Base-by-base conservation (phyloP, 2,888 invertebrate genomes). In the Rosalia funebris region DNA sequence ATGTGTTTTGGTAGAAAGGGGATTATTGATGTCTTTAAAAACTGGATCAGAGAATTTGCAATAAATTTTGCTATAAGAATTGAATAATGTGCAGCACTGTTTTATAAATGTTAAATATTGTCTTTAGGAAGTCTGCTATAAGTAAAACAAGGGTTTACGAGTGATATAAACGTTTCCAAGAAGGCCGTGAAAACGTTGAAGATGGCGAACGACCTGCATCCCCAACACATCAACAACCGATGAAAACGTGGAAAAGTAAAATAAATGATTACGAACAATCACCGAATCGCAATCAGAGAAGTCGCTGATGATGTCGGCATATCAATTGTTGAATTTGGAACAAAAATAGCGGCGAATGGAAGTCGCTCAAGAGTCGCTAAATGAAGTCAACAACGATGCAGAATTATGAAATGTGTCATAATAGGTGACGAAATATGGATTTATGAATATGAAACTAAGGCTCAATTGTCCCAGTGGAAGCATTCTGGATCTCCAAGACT, bases 391-490 rank as follows among this genome's bases (percentile, higher is more conserved):
- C 7, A 25, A 7, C 7, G 25, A 25, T 5, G 4, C 25, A 25
- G 7, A 25, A 3, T 25, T 25, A 25, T 25, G 25, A 25, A 25
- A 25, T 25, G 25, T 7, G 7, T 25, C 25, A 25, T 25, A 25
- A 25, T 7, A 5, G 25, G 25, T 5, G 25, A 25, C 25, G 25
- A 25, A 25, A 25, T 7, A n/a, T n/a, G n/a, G 25, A 7, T 25
- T 7, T 25, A 25, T 7, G 62, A 15, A 47, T 61, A 52, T 48
- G 53, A 42, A 55, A 66, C 44, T 19, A 16, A 37, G 59, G 59
- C 57, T 55, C 65, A 47, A 44, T 39, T 11, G 19, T 53, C 53
- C 56, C 53, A 63, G 59, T 65, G 62, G 59, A 54, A 1, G 10
- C 34, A 45, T 1, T 7, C 1, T 5, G 45, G 14, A 10, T 1